Evolutionary conservation across 1,140 invertebrate species (phyloP).

Genomic region (Atopsyche davidsoni): DNA sequence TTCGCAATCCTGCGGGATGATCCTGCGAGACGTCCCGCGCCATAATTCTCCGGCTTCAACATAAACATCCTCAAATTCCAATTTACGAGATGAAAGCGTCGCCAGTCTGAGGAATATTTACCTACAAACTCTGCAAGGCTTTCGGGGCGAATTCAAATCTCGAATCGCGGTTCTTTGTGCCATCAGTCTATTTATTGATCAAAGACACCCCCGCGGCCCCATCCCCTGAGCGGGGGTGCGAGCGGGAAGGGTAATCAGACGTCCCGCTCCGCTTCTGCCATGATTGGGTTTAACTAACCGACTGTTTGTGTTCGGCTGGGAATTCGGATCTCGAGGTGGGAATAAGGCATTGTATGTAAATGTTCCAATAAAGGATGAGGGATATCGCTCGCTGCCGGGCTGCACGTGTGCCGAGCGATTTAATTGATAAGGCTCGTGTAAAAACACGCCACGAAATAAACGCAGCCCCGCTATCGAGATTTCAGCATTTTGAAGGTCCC

Average conservation of each 20-base stretch:
- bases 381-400: too few species aligned
- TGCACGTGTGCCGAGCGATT: too few species aligned
- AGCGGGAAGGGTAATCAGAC: constrained; percentile 25
- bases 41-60: constrained; percentile 9
- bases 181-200: constrained; percentile 31
- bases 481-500: too few species aligned
- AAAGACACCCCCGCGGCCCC: constrained; percentile 21
- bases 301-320: constrained; percentile 30
- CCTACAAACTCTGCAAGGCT: constrained; percentile 12
- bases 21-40: too few species aligned
- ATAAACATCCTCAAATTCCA: constrained; percentile 22
- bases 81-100: constrained; percentile 28
- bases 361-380: too few species aligned
- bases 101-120: constrained; percentile 17
- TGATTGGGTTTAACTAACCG: constrained; percentile 32
- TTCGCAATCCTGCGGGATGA: too few species aligned
- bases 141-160: constrained; percentile 22
- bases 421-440: too few species aligned
- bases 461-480: too few species aligned
- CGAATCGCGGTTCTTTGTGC: constrained; percentile 25
- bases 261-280: constrained; percentile 26
- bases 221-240: constrained; percentile 4
- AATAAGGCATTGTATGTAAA: too few species aligned
- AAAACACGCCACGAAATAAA: too few species aligned
- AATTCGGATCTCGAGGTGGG: constrained; percentile 15